Evolutionary conservation across 2,888 invertebrate species (phyloP).

Genomic region (Apeira syringaria): DNA sequence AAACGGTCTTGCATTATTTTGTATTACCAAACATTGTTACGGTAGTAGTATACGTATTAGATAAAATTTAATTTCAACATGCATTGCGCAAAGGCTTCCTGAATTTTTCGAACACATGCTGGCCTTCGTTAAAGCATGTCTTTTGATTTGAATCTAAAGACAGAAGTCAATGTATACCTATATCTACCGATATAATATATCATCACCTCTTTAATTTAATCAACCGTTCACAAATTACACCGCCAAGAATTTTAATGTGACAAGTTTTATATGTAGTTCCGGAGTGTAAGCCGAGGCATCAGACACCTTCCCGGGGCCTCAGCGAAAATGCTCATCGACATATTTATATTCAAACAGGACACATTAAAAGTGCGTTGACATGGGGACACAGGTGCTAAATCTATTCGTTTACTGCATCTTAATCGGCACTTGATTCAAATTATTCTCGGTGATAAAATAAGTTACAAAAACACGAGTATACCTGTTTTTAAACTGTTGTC

Average conservation of each 20-base stretch:
- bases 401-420: conserved; percentile 36
- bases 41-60: too few relatives aligned
- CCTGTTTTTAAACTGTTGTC: conserved; percentile 12
- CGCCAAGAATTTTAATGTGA: conserved; percentile 25
- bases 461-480: conserved; percentile 15
- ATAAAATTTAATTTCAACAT: too few relatives aligned
- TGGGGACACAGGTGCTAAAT: conserved; percentile 47
- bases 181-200: too few relatives aligned
- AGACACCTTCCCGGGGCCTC: conserved; percentile 36
- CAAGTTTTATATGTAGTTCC: conserved; percentile 25
- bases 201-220: not conserved
- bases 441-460: conserved; percentile 28
- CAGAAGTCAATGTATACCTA: too few relatives aligned
- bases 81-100: too few relatives aligned
- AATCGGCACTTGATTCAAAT: conserved; percentile 32
- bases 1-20: too few relatives aligned
- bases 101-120: too few relatives aligned
- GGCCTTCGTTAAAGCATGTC: too few relatives aligned
- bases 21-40: too few relatives aligned
- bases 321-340: conserved; percentile 46
- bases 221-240: conserved; percentile 10
- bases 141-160: too few relatives aligned
- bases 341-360: conserved; percentile 59
- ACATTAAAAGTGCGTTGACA: conserved; percentile 56
- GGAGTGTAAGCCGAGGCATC: conserved; percentile 24